These are phyloP conservation scores for Melolontha melolontha DNA, from an alignment of 2,888 invertebrate species.

Conservation along the genomic window DNA sequence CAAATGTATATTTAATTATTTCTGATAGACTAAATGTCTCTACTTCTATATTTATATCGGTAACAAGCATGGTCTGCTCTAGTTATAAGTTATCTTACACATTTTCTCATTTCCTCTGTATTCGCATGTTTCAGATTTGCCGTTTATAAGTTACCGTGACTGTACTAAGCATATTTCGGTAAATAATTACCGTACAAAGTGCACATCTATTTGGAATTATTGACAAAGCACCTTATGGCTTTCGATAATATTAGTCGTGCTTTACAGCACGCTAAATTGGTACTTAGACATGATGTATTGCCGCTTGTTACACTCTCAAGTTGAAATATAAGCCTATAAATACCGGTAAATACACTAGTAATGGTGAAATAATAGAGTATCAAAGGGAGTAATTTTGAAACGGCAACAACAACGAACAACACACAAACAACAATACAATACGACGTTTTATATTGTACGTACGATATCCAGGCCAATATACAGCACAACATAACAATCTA, in stretches of 20 bases:
- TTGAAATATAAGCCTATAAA: conserved; percentile 45
- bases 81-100: too few relatives aligned
- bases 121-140: too few relatives aligned
- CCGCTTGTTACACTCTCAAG: conserved; percentile 35
- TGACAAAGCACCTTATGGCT: conserved; percentile 32
- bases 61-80: too few relatives aligned
- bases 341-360: conserved; percentile 41
- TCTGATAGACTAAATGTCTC: too few relatives aligned
- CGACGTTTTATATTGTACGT: too few relatives aligned
- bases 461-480: conserved; percentile 13
- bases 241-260: conserved; percentile 39
- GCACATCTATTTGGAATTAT: conserved; percentile 21
- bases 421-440: too few relatives aligned
- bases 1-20: too few relatives aligned
- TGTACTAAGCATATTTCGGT: too few relatives aligned
- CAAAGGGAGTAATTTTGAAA: conserved; percentile 40
- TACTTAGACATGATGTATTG: conserved; percentile 40
- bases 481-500: conserved; percentile 5
- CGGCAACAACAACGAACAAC: conserved; percentile 18
- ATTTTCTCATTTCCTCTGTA: too few relatives aligned
- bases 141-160: too few relatives aligned
- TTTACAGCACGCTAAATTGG: conserved; percentile 43
- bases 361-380: conserved; percentile 42
- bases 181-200: too few relatives aligned
- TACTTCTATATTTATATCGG: too few relatives aligned